These are phyloP conservation scores for Popillia japonica DNA, from an alignment of 1,140 invertebrate genomes.

Conservation along the genomic window DNA sequence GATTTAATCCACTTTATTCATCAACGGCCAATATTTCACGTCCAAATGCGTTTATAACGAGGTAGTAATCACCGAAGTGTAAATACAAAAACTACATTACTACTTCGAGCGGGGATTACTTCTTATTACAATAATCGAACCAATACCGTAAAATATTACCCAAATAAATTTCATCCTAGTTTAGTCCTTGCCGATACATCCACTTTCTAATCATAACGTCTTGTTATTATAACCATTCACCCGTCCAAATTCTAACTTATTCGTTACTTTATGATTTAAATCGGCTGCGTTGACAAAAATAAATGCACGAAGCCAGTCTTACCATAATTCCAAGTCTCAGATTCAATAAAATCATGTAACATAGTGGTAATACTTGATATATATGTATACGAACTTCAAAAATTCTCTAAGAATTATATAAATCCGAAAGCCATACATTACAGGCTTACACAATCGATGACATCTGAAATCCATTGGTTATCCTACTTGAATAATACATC, in stretches of 20 bases:
- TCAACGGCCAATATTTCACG: background rate
- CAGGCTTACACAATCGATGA: conserved; percentile 28
- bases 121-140: conserved; percentile 13
- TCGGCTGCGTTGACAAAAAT: conserved; percentile 20
- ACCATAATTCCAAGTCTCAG: conserved; percentile 18
- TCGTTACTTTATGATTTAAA: conserved; percentile 34
- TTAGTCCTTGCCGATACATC: conserved; percentile 17
- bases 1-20: conserved; percentile 21
- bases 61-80: background rate
- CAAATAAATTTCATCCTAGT: conserved; percentile 25
- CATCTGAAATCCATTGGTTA: conserved; percentile 31
- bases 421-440: conserved; percentile 29
- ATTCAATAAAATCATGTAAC: conserved; percentile 33
- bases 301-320: background rate
- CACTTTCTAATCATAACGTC: conserved; percentile 16
- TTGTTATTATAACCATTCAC: background rate
- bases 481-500: conserved; percentile 21
- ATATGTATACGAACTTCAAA: background rate
- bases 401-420: conserved; percentile 22
- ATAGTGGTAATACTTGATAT: conserved; percentile 16
- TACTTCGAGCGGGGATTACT: background rate
- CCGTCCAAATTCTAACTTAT: conserved; percentile 6
- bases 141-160: conserved; percentile 1
- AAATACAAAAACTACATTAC: background rate
- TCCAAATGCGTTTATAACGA: conserved; percentile 8